A percentile compares a stretch with the other conserved stretches of the same genome.
Evolutionary conservation across 1,140 invertebrate genomes (phyloP).

Genomic region (Orchestia grillus): DNA sequence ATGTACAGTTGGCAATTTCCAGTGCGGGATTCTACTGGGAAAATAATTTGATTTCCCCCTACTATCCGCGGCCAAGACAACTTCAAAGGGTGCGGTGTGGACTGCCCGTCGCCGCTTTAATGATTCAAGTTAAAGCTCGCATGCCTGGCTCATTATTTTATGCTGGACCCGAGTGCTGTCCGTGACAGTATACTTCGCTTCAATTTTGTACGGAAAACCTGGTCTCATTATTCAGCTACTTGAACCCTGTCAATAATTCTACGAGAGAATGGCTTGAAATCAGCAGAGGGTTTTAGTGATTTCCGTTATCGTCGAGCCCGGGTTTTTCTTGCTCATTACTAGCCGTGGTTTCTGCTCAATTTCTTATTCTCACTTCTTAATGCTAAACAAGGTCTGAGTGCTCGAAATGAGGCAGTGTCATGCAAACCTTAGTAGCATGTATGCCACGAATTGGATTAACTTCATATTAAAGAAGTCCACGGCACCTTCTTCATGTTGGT

Average conservation of each 20-base stretch:
- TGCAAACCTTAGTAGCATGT: neutral
- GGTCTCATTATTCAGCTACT: conserved; percentile 42
- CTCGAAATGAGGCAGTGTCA: neutral
- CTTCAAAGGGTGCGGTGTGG: neutral
- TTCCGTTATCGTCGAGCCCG: conserved; percentile 37
- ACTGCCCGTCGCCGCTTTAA: neutral
- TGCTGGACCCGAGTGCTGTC: conserved; percentile 28
- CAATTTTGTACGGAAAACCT: conserved; percentile 28
- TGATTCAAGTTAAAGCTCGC: conserved; percentile 17
- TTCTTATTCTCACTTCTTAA: conserved; percentile 27
- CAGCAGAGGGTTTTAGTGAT: conserved; percentile 9
- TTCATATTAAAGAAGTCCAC: neutral
- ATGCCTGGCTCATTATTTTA: conserved; percentile 39
- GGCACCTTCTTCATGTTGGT: neutral
- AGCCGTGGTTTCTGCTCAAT: conserved; percentile 13
- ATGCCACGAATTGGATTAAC: neutral
- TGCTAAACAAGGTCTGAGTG: conserved; percentile 10
- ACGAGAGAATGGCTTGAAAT: neutral
- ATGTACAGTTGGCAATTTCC: neutral
- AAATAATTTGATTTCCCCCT: neutral
- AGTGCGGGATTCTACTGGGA: neutral
- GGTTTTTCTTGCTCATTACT: conserved; percentile 31
- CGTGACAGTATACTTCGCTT: neutral
- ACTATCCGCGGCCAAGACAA: neutral
- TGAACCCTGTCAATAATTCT: conserved; percentile 54